Conservation (phyloP, 1,140 invertebrate species). For the Plutomurus gul region DNA sequence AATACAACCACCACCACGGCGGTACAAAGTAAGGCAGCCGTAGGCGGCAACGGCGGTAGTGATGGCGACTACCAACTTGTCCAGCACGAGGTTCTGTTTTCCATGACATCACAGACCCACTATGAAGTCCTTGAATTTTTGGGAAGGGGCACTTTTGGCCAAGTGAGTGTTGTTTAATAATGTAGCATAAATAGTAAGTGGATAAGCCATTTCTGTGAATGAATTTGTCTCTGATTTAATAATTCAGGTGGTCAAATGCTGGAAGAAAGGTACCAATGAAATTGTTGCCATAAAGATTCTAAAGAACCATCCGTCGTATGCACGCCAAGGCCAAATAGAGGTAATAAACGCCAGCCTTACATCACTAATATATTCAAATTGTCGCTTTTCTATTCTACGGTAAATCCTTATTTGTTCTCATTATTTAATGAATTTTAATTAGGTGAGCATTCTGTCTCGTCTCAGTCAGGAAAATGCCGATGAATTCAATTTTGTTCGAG, state of each 20-base stretch:
- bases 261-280: conserved; percentile 99
- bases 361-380: background rate
- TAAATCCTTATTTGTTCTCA: background rate
- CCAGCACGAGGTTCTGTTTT: conserved; percentile 97
- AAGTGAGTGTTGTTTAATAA: conserved; percentile 62
- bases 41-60: conserved; percentile 68
- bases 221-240: conserved; percentile 27
- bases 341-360: conserved; percentile 62
- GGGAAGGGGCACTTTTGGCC: conserved; percentile 97
- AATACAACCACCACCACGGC: conserved; percentile 68
- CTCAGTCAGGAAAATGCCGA: conserved; percentile 99
- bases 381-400: background rate
- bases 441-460: conserved; percentile 94
- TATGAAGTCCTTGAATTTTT: conserved; percentile 99
- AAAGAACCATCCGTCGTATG: conserved; percentile 99
- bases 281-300: conserved; percentile 99
- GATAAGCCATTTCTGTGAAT: background rate
- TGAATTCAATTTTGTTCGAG: conserved; percentile 99
- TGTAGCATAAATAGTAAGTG: background rate
- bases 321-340: conserved; percentile 99
- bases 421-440: conserved; percentile 51
- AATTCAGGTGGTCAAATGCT: conserved; percentile 95
- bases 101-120: conserved; percentile 74
- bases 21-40: conserved; percentile 72
- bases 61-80: conserved; percentile 98